Evolutionary conservation across 2,113 vertebrate genomes (phyloP).

Genomic region (Upupa epops): DNA sequence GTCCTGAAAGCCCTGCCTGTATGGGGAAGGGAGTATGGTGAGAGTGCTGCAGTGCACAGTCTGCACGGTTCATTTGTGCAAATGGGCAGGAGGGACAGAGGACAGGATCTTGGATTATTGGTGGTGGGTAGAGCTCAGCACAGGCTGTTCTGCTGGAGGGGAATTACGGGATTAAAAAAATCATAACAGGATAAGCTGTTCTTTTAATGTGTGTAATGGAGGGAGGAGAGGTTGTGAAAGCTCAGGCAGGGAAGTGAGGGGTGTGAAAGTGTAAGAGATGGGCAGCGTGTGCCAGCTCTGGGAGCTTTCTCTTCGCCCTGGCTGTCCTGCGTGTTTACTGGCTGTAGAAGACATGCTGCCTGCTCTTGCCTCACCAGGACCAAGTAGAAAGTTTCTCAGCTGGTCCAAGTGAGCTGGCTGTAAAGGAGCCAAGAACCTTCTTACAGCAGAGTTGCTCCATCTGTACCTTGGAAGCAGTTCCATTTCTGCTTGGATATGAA

Average conservation of each 20-base stretch:
- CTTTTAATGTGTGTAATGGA: not conserved
- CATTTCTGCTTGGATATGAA: rapidly evolving
- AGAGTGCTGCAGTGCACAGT: not conserved
- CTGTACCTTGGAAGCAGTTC: not conserved
- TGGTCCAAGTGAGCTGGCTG: not conserved
- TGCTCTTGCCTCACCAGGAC: not conserved
- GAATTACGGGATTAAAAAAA: not conserved
- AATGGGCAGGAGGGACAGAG: not conserved
- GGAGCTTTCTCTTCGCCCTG: not conserved
- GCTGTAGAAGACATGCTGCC: not conserved
- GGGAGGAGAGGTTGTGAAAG: not conserved
- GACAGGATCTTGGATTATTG: not conserved
- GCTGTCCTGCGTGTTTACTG: not conserved
- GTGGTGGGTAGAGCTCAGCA: not conserved
- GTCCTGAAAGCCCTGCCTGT: not conserved
- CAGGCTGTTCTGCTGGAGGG: conserved; percentile 2
- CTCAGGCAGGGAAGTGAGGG: not conserved
- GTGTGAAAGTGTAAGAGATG: not conserved
- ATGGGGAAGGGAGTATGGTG: not conserved
- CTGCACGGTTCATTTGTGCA: not conserved
- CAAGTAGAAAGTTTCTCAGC: not conserved
- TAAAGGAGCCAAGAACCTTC: not conserved
- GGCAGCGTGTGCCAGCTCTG: not conserved
- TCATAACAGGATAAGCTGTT: not conserved
- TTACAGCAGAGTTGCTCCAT: not conserved